Conservation (phyloP, 1,140 invertebrate genomes). For the Triops cancriformis region DNA sequence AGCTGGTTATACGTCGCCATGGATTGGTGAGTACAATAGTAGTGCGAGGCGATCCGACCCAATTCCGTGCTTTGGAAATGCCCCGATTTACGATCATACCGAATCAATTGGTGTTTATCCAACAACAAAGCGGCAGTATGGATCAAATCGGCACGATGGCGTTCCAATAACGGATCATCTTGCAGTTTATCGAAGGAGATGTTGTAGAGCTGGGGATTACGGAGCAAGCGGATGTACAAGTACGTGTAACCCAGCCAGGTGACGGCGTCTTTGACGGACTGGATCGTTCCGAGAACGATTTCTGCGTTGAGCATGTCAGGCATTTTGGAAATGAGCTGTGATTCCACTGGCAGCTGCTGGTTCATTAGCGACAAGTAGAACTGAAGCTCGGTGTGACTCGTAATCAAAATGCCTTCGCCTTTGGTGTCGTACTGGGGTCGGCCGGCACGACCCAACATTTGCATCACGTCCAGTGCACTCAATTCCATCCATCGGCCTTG, state of each 20-base stretch:
- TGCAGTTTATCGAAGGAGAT: slow-evolving; percentile 69
- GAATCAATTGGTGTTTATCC: slow-evolving; percentile 83
- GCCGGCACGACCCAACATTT: slow-evolving; percentile 96
- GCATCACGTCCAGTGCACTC: slow-evolving; percentile 91
- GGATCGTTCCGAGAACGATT: slow-evolving; percentile 91
- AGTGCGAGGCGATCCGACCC: slow-evolving; percentile 95
- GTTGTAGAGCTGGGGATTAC: slow-evolving; percentile 79
- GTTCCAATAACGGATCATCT: slow-evolving; percentile 75
- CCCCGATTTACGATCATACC: slow-evolving; percentile 93
- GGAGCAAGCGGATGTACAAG: slow-evolving; percentile 83
- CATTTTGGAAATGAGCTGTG: slow-evolving; percentile 71
- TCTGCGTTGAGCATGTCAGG: slow-evolving; percentile 98
- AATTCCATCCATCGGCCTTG: slow-evolving; percentile 97
- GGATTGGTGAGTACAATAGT: slow-evolving; percentile 94
- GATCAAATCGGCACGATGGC: slow-evolving; percentile 87
- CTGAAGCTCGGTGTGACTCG: slow-evolving; percentile 96
- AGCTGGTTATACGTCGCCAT: slow-evolving; percentile 96
- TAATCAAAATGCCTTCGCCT: slow-evolving; percentile 97
- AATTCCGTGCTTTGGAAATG: slow-evolving; percentile 85
- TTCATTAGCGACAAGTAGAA: slow-evolving; percentile 97
- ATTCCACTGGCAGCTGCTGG: slow-evolving; percentile 88
- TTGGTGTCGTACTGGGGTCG: slow-evolving; percentile 97
- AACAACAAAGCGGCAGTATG: slow-evolving; percentile 89
- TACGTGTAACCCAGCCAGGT: slow-evolving; percentile 97
- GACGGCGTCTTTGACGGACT: slow-evolving; percentile 89